Evolutionary conservation across 2,888 invertebrate species (phyloP).

Genomic region (Agapetus fuscipes): DNA sequence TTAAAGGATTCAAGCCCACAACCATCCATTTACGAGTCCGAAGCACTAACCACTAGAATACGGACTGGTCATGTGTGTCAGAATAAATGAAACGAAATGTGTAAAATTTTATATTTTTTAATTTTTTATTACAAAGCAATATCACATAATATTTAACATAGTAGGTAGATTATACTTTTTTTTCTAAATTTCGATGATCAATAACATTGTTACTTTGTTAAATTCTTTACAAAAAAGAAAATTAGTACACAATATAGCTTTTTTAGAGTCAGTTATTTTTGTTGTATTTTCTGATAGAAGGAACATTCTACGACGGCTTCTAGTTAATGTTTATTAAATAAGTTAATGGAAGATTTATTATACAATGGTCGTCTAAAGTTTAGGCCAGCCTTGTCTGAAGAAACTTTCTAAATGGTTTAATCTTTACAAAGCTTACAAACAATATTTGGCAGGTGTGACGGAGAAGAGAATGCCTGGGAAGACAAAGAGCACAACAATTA

Average conservation of each 20-base stretch:
- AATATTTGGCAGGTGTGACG: conserved; percentile 15
- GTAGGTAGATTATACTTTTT: conserved; percentile 19
- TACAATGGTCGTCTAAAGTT: too few relatives aligned
- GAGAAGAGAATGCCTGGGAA: conserved; percentile 9
- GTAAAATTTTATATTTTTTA: conserved; percentile 11
- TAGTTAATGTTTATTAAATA: not conserved
- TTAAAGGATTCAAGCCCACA: too few relatives aligned
- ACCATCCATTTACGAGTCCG: too few relatives aligned
- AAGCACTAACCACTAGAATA: too few relatives aligned
- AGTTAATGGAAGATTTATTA: conserved; percentile 4
- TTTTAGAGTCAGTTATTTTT: not conserved
- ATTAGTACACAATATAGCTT: not conserved
- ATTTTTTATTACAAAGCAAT: conserved; percentile 21
- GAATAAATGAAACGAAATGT: not conserved
- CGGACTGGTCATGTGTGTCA: too few relatives aligned
- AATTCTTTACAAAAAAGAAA: not conserved
- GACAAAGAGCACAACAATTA: conserved; percentile 10
- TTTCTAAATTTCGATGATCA: conserved; percentile 16
- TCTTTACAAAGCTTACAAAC: conserved; percentile 14
- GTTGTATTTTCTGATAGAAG: not conserved
- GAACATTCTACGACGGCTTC: not conserved
- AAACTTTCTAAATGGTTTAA: conserved; percentile 9
- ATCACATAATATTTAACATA: conserved; percentile 21
- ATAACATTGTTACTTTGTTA: conserved; percentile 9
- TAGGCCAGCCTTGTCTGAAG: conserved; percentile 20